Base-by-base conservation (phyloP, 37 sponge, comb jelly and placozoan species). In the Theonella swinhoei region DNA sequence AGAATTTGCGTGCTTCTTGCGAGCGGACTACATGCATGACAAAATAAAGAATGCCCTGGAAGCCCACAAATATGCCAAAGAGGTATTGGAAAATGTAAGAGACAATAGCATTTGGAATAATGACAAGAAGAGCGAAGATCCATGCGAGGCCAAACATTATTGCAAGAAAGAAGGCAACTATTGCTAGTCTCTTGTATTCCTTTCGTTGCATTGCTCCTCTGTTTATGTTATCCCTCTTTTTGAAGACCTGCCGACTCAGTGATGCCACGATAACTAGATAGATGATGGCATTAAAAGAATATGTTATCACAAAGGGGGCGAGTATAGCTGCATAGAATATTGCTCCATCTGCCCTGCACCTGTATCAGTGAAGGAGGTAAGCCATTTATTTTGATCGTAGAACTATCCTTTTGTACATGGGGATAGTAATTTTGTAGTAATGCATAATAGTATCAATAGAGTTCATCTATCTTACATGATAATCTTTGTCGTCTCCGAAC, bases 61-160 rank as follows among this genome's bases (percentile, higher is more conserved):
- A 41, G 0, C 68, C 74, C 11, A 71, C 65, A 26, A 84, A 68
- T 4, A 89, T 42, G 39, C 72, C 75, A 70, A 89, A 89, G 41
- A 89, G 30, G 67, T 84, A 89, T 68, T 87, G 80, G 74, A 69
- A 67, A n/a, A 60, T 24, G 8, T 29, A 33, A 7, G 60, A 60
- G 70, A 69, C 4, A 3, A 7, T 35, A 22, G 3, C 31, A 1
- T 54, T 11, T 35, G 81, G 87, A 1, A 72, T 72, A 28, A 37
- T 40, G 29, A 63, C 90, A 20, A 84, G 64, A 1, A 89, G 70
- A 24, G 85, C 90, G 68, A 80, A 66, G 14, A 24, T 69, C 90
- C 90, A 89, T 0, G 85, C 90, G 20, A 89, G 64, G 0, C 90
- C 90, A 74, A 89, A 84, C 58, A 83, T 58, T 3, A 89, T 19